Evolutionary conservation across 2,113 vertebrate species (phyloP), one percentile per base, ranked within the genome.

Genomic region (Vicugna pacos): DNA sequence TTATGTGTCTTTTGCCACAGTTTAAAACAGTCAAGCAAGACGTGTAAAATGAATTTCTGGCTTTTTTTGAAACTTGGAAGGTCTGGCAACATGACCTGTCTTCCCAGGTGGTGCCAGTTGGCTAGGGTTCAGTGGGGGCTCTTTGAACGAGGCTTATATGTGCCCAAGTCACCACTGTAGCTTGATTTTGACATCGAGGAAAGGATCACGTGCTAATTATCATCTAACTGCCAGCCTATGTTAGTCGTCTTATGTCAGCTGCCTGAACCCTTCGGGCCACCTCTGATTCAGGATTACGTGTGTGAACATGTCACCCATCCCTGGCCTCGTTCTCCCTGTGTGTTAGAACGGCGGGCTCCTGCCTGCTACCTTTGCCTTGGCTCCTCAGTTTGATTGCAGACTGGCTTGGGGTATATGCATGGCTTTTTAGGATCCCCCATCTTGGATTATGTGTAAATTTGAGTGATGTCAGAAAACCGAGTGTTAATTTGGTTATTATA

Each of bases 31-130:
- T 32, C 58, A 56, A 64, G 70, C 58, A 56, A 64, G 65, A 28
- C 26, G 50, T 22, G 65, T 54, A 67, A 80, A 93, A 73, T 32
- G 56, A 76, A 88, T 80, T 92, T 96, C 48, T 38, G 64, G 32
- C 32, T 70, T 96, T 90, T 92, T 20, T 84, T 88, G 69, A 83
- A 89, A 95, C 42, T 60, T 80, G 26, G 73, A 75, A 64, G 30
- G 67, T 83, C 77, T 90, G 58, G 38, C 73, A 46, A 5, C 28
- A 11, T 14, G 73, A 28, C 81, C 65, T 95, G 17, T 89, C 50
- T 64, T 94, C 22, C 70, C n/a, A 88, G 88, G 35, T 92, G 83
- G 48, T 7, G 19, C 22, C 60, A 62, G 0, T 12, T 84, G 75
- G 64, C 69, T 97, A 48, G n/a, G 32, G 60, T 88, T 73, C 16